Conservation (phyloP, 2,888 invertebrate species). For the Caenorhabditis uteleia region DNA sequence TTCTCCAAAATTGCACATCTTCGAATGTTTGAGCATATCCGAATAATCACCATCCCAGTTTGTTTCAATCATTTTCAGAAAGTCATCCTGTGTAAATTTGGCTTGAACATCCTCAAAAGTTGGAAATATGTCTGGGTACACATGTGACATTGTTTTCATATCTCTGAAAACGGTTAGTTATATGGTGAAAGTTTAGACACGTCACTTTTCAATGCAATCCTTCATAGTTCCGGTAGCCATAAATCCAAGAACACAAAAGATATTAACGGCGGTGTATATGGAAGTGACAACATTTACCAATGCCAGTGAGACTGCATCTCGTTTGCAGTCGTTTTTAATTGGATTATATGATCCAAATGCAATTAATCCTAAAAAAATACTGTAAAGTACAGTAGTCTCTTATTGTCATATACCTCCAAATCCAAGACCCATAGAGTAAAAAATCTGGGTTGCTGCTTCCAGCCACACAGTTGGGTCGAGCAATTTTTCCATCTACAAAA, state of each 20-base stretch:
- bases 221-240: conserved; percentile 90
- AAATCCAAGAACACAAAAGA: conserved; percentile 92
- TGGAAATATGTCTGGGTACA: conserved; percentile 51
- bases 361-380: conserved; percentile 75
- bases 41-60: conserved; percentile 45
- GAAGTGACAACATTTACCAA: conserved; percentile 82
- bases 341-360: conserved; percentile 95
- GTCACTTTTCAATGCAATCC: conserved; percentile 81
- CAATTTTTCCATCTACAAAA: conserved; percentile 81
- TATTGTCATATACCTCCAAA: conserved; percentile 84
- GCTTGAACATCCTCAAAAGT: conserved; percentile 42
- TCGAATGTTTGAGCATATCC: conserved; percentile 42
- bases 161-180: conserved; percentile 39
- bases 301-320: conserved; percentile 85
- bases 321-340: conserved; percentile 89
- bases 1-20: conserved; percentile 54
- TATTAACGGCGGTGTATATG: conserved; percentile 88
- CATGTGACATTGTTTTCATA: conserved; percentile 46
- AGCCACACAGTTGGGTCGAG: conserved; percentile 89
- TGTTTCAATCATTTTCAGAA: conserved; percentile 28
- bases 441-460: conserved; percentile 94
- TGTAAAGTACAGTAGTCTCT: neutral
- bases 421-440: conserved; percentile 91
- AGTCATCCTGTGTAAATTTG: conserved; percentile 40
- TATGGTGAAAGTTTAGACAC: conserved; percentile 1